Evolutionary conservation across 2,113 vertebrate genomes (phyloP).

Genomic region (Herpailurus yagouaroundi): DNA sequence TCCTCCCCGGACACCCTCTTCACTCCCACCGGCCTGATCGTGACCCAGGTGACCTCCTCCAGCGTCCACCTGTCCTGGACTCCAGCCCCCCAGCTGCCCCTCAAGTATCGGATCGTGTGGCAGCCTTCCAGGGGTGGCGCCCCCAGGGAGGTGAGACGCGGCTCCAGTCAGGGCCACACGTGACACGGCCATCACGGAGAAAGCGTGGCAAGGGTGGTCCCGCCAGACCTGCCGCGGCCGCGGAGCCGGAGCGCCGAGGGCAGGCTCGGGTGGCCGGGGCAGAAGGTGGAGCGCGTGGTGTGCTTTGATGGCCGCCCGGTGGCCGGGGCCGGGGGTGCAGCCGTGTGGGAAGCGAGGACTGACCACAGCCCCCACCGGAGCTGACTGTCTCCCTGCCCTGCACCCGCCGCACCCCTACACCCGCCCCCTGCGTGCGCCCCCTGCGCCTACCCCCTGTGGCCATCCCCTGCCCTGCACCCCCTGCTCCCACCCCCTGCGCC

Average conservation of each 20-base stretch:
- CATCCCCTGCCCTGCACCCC: too few species aligned
- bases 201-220: neutral
- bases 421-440: neutral
- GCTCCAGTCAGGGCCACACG: rapidly evolving
- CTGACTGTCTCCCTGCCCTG: too few species aligned
- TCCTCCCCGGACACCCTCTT: conserved; percentile 80
- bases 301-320: rapidly evolving
- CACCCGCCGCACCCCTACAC: neutral
- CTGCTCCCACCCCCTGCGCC: too few species aligned
- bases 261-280: rapidly evolving
- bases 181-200: rapidly evolving
- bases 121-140: conserved; percentile 89
- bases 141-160: conserved; percentile 90
- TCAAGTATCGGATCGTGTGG: conserved; percentile 92
- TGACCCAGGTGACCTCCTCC: conserved; percentile 90
- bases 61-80: conserved; percentile 92
- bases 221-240: neutral
- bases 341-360: rapidly evolving
- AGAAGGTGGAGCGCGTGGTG: rapidly evolving
- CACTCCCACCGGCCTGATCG: conserved; percentile 88
- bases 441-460: neutral
- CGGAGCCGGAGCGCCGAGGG: rapidly evolving
- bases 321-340: neutral
- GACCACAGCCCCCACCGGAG: neutral
- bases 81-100: conserved; percentile 81